A percentile compares a stretch with the other conserved stretches of the same genome.
Conservation (phyloP, 2,113 vertebrate species). For the Dinomys branickii region DNA sequence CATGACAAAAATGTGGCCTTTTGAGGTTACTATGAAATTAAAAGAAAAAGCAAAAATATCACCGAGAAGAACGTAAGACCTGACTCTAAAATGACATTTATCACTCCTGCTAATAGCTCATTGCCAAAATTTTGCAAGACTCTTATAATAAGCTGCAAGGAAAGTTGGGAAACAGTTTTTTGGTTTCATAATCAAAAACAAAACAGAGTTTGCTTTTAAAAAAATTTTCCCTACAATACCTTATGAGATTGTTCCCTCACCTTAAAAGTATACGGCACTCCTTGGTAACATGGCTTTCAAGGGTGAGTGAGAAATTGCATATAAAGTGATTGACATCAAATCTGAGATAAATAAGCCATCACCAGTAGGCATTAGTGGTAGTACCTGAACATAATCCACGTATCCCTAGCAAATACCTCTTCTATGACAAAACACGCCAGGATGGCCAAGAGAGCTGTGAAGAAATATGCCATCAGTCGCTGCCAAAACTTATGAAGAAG, state of each 20-base stretch:
- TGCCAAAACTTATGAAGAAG: not conserved
- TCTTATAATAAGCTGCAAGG: not conserved
- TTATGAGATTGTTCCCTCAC: not conserved
- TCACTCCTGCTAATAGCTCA: not conserved
- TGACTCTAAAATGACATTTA: not conserved
- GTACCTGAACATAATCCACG: not conserved
- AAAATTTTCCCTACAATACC: no score
- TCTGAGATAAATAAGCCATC: not conserved
- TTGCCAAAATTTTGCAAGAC: not conserved
- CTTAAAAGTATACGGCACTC: not conserved
- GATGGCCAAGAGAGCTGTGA: not conserved
- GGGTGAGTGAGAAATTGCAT: not conserved
- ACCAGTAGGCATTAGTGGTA: not conserved
- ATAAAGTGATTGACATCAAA: not conserved
- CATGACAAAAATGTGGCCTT: not conserved
- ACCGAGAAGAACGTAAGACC: not conserved
- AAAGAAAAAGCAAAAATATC: not conserved
- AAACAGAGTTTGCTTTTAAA: not conserved
- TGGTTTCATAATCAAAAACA: not conserved
- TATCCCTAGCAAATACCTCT: not conserved
- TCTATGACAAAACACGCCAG: not conserved
- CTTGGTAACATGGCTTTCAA: not conserved
- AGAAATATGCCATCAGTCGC: not conserved
- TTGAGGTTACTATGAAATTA: not conserved
- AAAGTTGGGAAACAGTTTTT: not conserved